phyloP scores from a whole-genome alignment of 2,113 vertebrate species.

The Elephas maximus region DNA sequence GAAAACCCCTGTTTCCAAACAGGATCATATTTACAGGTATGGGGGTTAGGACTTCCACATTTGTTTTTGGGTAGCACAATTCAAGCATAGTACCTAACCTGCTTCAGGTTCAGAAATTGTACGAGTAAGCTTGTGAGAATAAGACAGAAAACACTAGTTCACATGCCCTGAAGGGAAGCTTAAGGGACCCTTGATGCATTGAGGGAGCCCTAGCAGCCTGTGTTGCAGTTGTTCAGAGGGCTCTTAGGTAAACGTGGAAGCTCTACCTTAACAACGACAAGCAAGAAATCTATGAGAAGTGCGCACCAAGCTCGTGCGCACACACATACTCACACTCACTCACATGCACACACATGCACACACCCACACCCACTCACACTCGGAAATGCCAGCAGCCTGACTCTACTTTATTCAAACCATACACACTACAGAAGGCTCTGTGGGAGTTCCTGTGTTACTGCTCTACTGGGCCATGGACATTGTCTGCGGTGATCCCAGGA shows the following conservation, averaged over 20 bases:
- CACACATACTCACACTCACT: background rate
- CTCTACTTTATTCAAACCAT: background rate
- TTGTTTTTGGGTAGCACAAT: background rate
- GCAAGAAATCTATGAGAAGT: background rate
- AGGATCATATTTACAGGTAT: background rate
- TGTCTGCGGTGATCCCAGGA: background rate
- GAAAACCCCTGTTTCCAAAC: background rate
- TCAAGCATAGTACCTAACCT: no score
- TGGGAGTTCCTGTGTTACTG: accelerated
- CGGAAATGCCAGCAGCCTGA: background rate
- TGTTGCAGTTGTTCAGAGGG: background rate
- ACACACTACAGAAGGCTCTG: background rate
- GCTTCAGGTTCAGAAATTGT: no score
- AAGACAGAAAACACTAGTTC: no score
- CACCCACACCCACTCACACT: background rate
- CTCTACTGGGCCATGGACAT: background rate
- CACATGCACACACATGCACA: background rate
- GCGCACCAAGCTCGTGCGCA: background rate
- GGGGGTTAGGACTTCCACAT: background rate
- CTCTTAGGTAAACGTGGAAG: background rate
- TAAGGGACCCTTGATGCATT: no score
- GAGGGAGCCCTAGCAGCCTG: no score
- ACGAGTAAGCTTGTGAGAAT: no score
- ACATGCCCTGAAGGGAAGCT: no score
- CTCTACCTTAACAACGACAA: no score